Evolutionary conservation across 2,113 vertebrate genomes (phyloP).

Genomic region (Rhabdornis inornatus): DNA sequence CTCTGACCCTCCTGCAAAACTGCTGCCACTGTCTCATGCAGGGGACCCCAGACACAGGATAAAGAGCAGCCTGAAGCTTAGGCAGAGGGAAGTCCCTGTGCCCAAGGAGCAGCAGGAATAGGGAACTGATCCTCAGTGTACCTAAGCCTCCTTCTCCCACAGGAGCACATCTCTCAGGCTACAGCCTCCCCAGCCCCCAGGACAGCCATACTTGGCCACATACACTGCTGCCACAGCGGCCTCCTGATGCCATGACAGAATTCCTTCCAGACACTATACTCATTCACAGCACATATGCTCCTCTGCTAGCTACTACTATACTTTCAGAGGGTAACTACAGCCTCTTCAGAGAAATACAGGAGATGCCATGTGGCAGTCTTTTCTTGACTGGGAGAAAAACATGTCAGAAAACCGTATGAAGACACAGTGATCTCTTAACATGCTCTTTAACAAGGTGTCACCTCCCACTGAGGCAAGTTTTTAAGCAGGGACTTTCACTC

Average conservation of each 20-base stretch:
- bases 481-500: neutral
- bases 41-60: neutral
- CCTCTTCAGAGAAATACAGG: neutral
- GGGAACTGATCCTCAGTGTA: neutral
- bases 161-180: neutral
- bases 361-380: neutral
- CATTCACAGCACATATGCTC: neutral
- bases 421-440: neutral
- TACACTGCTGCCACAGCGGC: neutral
- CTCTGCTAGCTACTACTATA: neutral
- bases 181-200: neutral
- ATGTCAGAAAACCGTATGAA: neutral
- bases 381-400: neutral
- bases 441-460: neutral
- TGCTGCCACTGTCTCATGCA: neutral
- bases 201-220: neutral
- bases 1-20: neutral
- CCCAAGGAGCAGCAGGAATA: neutral
- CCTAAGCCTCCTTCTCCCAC: neutral
- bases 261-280: neutral
- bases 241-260: neutral
- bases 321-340: neutral
- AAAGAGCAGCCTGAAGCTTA: neutral
- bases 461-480: neutral
- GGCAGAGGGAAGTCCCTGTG: neutral